phyloP scores from a whole-genome alignment of 2,113 vertebrate genomes.

The Elephantulus edwardii region DNA sequence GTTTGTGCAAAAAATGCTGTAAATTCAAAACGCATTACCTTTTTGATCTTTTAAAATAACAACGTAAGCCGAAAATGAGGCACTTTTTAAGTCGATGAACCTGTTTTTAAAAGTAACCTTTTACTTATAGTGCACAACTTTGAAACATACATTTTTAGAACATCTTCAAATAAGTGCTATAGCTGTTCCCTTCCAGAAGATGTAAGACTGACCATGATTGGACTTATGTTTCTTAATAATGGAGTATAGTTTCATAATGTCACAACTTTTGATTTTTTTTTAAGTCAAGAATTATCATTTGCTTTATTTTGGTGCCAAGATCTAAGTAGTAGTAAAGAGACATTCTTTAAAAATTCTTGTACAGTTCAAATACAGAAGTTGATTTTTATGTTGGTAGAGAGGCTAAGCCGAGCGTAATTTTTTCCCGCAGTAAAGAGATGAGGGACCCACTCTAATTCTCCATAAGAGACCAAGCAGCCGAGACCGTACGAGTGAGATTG shows the following conservation, averaged over 20 bases:
- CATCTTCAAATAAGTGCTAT: not conserved
- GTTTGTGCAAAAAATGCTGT: not conserved
- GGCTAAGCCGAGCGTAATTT: not conserved
- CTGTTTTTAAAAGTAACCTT: conserved; percentile 9
- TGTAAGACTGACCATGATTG: not conserved
- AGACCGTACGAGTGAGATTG: too few species aligned
- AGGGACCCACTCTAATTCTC: not conserved
- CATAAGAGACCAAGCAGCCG: too few species aligned
- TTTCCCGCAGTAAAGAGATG: not conserved
- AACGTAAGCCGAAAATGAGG: conserved; percentile 8
- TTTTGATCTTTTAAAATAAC: conserved; percentile 12
- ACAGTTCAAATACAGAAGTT: not conserved
- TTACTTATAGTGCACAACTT: conserved; percentile 22
- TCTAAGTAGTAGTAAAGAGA: conserved; percentile 30
- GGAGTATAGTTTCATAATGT: conserved; percentile 45
- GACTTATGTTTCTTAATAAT: too few species aligned
- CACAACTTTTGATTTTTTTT: not conserved
- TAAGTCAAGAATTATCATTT: not conserved
- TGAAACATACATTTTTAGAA: conserved; percentile 25
- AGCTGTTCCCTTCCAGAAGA: not conserved
- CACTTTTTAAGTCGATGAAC: not conserved
- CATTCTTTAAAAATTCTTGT: not conserved
- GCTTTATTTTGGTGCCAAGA: not conserved
- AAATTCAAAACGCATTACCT: conserved; percentile 25
- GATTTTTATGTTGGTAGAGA: not conserved